Evolutionary conservation across 2,113 vertebrate species (phyloP).

Genomic region (Nerophis lumbriciformis): DNA sequence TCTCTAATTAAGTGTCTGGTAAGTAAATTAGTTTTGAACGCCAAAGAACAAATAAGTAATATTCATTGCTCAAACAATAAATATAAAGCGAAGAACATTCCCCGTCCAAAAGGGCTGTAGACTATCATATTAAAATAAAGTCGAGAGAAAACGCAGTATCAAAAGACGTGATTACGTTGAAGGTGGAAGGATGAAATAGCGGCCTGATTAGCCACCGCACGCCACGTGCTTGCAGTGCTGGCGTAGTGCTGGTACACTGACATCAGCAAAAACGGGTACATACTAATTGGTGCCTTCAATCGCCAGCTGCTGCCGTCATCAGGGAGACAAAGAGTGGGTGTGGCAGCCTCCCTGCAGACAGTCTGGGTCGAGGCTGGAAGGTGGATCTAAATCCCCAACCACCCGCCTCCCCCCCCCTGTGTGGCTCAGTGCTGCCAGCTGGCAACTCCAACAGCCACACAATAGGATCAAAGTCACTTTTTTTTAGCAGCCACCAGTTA

Average conservation of each 20-base stretch:
- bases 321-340: conserved; percentile 63
- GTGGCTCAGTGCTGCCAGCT: conserved; percentile 54
- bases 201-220: background rate
- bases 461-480: conserved; percentile 67
- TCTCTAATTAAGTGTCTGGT: background rate
- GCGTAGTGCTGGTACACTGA: conserved; percentile 5
- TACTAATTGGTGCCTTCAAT: conserved; percentile 53
- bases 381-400: conserved; percentile 34
- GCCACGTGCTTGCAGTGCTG: background rate
- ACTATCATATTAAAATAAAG: background rate
- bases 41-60: no score
- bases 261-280: conserved; percentile 23
- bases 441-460: conserved; percentile 52
- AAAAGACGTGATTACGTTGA: background rate
- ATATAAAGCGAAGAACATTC: background rate
- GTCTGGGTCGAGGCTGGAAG: conserved; percentile 39
- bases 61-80: no score
- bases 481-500: conserved; percentile 49
- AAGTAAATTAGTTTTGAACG: no score
- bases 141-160: background rate
- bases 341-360: conserved; percentile 48
- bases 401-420: conserved; percentile 7
- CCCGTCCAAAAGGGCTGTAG: background rate
- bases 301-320: conserved; percentile 60
- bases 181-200: background rate